Percentiles rank a stretch among this genome's conserved stretches.
These are phyloP conservation scores for Pseudoatta argentina DNA, from an alignment of 1,140 invertebrate species.

Conservation along the genomic window DNA sequence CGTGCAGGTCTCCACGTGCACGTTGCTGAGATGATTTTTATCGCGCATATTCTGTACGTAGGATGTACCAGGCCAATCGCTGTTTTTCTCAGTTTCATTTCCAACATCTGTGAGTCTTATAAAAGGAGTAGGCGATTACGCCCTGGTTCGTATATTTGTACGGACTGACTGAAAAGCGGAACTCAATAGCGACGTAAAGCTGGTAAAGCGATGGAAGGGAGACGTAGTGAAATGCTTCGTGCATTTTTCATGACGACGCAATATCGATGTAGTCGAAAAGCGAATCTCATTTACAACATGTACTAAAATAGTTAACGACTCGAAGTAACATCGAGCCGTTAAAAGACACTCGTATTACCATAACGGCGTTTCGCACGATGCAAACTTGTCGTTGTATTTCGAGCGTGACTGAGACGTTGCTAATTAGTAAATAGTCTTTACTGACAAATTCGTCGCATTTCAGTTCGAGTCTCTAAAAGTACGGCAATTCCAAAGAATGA, in stretches of 20 bases:
- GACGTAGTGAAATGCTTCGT: not conserved
- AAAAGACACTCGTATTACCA: conserved; percentile 6
- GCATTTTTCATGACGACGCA: not conserved
- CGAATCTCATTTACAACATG: conserved; percentile 33
- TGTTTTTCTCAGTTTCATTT: not conserved
- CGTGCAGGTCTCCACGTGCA: conserved; percentile 46
- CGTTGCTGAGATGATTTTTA: conserved; percentile 32
- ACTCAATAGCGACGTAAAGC: not conserved
- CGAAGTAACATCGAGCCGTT: conserved; percentile 1
- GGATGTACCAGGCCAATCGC: conserved; percentile 15
- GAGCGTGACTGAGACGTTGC: conserved; percentile 22
- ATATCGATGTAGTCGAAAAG: conserved; percentile 7
- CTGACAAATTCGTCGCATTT: not conserved
- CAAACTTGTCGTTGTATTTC: conserved; percentile 26
- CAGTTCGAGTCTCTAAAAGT: not conserved
- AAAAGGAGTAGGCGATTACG: not conserved
- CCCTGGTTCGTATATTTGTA: not conserved
- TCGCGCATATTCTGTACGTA: conserved; percentile 41
- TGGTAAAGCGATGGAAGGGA: not conserved
- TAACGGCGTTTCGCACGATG: not conserved
- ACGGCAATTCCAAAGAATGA: conserved; percentile 17
- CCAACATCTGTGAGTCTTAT: not conserved
- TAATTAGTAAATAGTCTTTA: conserved; percentile 36
- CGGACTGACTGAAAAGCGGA: not conserved
- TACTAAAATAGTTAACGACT: conserved; percentile 33